Base-by-base conservation (phyloP, 2,113 vertebrate species). In the Dicrurus megarhynchus region DNA sequence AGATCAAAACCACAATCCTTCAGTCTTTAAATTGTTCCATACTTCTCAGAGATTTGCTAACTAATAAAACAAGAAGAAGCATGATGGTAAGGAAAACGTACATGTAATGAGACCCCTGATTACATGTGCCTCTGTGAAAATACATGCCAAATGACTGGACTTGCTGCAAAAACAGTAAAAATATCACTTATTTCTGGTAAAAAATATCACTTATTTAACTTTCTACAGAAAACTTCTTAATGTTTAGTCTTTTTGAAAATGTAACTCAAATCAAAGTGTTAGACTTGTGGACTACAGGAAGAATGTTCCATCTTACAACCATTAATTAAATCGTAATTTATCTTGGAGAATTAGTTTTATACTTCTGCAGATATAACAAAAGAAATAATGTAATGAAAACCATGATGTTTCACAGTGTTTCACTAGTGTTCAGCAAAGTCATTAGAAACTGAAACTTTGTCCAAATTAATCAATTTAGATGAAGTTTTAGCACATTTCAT, bases 21-120 rank as follows among this genome's bases (percentile, higher is more conserved):
- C 32, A 35, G 13, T 13, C 47, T 44, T 92, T 86, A 80, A 95
- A 55, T 37, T 75, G 46, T 78, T 90, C 84, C 87, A 49, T 68
- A 37, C 52, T 77, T 89, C 73, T 60, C 76, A 74, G 55, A 13
- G 19, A 70, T 75, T 75, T 7, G 13, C 16, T 69, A 73, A 49
- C 26, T 76, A 15, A 2, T 79, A 71, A 86, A 93, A 56, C 27
- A 84, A 77, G 67, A 70, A 46, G 20, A 60, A 32, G 5, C 30
- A 57, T 41, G 15, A 74, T 9, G 16, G 13, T 59, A 59, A 70
- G 59, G 23, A 77, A 83, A 88, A 71, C 23, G 39, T 39, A 22
- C 12, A 6, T 50, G 39, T 32, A 77, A 33, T 81, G 42, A 21
- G 46, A 77, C 7, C 11, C 63, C 47, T 79, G 69, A 87, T 85